Percentiles rank a stretch among this genome's conserved stretches.
Evolutionary conservation across 2,888 invertebrate genomes (phyloP).

Genomic region (Oligia strigilis): DNA sequence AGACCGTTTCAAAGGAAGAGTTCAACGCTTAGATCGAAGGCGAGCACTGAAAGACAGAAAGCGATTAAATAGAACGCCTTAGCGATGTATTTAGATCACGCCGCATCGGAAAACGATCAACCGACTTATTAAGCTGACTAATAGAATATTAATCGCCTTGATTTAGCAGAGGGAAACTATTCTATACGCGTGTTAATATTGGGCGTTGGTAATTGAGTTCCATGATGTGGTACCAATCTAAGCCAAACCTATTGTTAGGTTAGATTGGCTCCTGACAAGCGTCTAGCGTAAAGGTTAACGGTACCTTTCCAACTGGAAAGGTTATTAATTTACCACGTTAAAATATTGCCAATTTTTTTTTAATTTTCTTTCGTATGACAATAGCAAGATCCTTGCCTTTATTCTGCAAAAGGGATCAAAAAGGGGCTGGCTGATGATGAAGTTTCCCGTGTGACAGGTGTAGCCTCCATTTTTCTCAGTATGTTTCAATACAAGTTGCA

Average conservation of each 20-base stretch:
- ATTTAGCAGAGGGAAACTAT: slow-evolving; percentile 33
- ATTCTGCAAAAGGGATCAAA: background rate
- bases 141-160: slow-evolving; percentile 54
- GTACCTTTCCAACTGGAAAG: slow-evolving; percentile 3
- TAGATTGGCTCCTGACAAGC: slow-evolving; percentile 11
- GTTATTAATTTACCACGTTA: slow-evolving; percentile 7
- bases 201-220: slow-evolving; percentile 30
- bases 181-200: slow-evolving; percentile 25
- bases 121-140: slow-evolving; percentile 44
- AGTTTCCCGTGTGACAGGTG: background rate
- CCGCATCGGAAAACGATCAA: slow-evolving; percentile 37
- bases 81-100: slow-evolving; percentile 5
- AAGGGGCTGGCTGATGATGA: background rate
- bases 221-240: slow-evolving; percentile 40
- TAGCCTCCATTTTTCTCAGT: background rate
- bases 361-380: background rate
- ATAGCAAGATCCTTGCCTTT: background rate
- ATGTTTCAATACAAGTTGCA: slow-evolving; percentile 4
- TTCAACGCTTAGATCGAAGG: background rate
- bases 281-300: slow-evolving; percentile 10
- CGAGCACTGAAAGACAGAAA: slow-evolving; percentile 3
- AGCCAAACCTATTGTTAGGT: slow-evolving; percentile 18
- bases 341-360: background rate
- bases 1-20: background rate
- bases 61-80: background rate